Base-by-base conservation (phyloP, 2,113 vertebrate species). In the Fukomys damarensis region DNA sequence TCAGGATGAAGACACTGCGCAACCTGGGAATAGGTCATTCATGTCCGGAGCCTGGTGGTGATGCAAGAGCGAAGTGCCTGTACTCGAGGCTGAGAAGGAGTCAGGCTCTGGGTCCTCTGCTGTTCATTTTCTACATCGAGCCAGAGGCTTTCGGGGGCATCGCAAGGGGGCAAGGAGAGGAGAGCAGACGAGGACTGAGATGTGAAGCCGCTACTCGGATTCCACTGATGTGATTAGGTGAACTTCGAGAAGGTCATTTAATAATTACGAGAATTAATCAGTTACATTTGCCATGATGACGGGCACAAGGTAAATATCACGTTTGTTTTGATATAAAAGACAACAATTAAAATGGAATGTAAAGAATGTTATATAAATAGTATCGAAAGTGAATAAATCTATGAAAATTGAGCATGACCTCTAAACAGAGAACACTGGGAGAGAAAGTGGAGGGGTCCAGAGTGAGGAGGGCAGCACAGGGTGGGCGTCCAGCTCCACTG, bases 221-320 rank as follows among this genome's bases (percentile, higher is more conserved):
- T 49, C 76, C 63, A n/a, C 49, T 41, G n/a, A 43, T 52, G 54
- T 80, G 90, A 93, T 91, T 49, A 83, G 61, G 82, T 77, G 49
- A 88, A 58, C 82, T 43, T 66, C 11, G 7, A 16, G 87, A 88
- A 95, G 96, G 93, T 80, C 86, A 72, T 6, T 19, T 70, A 65
- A 72, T 88, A 85, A 65, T 91, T 70, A 74, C 63, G 20, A 80
- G 82, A 77, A 87, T 95, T 86, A 91, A 43, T 58, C 70, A 93
- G 86, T 70, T 74, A 35, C 56, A 66, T 95, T 83, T 90, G 58
- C 65, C 76, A 1, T 5, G 61, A 54, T 59, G 56, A 26, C 46
- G 32, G 56, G 46, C 7, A 87, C 46, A 84, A 93, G 63, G 90
- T 87, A 96, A 95, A 96, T 97, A 95, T 72, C 86, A 93, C 72